Base-by-base conservation (phyloP, 2,113 vertebrate species). In the Hippoglossus stenolepis region DNA sequence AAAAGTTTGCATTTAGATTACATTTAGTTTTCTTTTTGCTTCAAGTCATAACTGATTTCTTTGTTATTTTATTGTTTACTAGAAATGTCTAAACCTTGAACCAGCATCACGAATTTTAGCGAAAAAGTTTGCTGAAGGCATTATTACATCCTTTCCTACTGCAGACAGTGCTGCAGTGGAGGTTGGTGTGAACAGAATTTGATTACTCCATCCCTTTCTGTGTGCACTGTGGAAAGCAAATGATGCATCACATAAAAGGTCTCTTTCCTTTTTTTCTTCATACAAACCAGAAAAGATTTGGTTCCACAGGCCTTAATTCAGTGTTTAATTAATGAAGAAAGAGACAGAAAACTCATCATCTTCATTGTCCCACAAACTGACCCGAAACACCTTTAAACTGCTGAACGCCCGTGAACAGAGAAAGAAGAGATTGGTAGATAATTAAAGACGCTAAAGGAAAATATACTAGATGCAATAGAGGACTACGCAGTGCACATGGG, bases 161-260 rank as follows among this genome's bases (percentile, higher is more conserved):
- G n/a, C 70, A 80, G 65, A 76, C 17, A 4, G 40, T 23, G 10
- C 31, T 82, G 61, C 70, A 69, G 67, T 53, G 61, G 31, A 40
- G 38, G 69, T 15, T 56, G 18, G 18, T 73, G 77, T 77, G 72
- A 66, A 77, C 59, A 57, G 74, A 87, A 71, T 87, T 4, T 64
- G 69, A 82, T 80, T 56, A 79, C 56, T 73, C 77, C 66, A 38
- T 72, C 57, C 61, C 49, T 28, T 77, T 70, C 2, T 60, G 45
- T 62, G 63, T 7, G 45, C 60, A 67, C 24, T 18, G 43, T 23
- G 17, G 17, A 67, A 23, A 74, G 64, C 40, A 35, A 70, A 71
- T 26, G 13, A 74, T 80, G 53, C 62, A 77, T 63, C 28, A 75
- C 66, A 35, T 51, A 71, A 70, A 31, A 62, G 3, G 4, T 60